These are phyloP conservation scores for Saguinus imperator DNA, from an alignment of 2,113 vertebrate genomes.

Conservation along the genomic window DNA sequence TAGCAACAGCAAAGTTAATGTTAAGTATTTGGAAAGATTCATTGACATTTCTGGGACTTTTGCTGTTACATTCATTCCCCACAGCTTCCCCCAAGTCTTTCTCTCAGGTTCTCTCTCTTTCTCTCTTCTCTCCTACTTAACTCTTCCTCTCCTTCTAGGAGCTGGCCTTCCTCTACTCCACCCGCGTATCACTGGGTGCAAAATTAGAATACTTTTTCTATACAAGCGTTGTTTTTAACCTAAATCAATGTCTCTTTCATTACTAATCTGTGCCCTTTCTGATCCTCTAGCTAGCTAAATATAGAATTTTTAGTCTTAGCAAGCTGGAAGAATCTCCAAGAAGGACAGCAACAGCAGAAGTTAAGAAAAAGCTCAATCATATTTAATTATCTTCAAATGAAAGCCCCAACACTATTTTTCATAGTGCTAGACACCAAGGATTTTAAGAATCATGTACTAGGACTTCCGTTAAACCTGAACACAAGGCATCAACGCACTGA, in stretches of 20 bases:
- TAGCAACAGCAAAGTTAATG: background rate
- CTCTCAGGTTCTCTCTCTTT: background rate
- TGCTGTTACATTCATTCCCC: background rate
- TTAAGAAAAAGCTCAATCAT: background rate
- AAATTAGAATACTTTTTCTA: background rate
- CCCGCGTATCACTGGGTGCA: too few species aligned
- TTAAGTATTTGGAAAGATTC: background rate
- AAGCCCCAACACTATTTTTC: background rate
- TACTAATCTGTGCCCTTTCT: background rate
- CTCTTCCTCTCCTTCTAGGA: background rate
- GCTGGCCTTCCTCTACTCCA: background rate
- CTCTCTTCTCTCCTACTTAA: too few species aligned
- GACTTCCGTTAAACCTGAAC: background rate
- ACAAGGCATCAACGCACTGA: background rate
- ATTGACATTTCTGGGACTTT: background rate
- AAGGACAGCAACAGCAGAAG: background rate
- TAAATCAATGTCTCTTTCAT: background rate
- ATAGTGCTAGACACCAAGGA: background rate
- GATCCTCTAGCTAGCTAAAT: background rate
- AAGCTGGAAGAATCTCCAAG: background rate
- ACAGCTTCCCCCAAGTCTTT: background rate
- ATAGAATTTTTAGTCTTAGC: background rate
- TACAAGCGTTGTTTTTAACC: background rate
- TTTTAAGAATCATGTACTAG: background rate
- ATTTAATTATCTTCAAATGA: background rate